Conservation (phyloP, 2,888 invertebrate genomes). For the Hedychridium roseum region DNA sequence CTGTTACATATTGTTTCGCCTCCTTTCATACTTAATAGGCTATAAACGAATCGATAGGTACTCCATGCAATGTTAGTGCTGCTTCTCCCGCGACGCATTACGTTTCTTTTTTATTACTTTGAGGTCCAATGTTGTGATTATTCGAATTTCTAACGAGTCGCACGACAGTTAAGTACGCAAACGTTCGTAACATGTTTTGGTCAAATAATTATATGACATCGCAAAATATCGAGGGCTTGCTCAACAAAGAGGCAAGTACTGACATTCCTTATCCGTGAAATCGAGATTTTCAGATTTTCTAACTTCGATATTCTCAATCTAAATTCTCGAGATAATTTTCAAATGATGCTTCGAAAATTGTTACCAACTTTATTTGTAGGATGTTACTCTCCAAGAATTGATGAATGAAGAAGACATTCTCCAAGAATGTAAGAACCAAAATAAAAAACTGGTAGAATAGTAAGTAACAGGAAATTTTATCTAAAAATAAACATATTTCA, state of each 20-base stretch:
- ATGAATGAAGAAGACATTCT: conserved; percentile 95
- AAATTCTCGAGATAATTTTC: too few species aligned
- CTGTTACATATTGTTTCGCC: background rate
- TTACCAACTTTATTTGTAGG: conserved; percentile 68
- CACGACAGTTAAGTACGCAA: conserved; percentile 15
- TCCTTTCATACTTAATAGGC: background rate
- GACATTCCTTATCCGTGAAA: too few species aligned
- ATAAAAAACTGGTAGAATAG: conserved; percentile 90
- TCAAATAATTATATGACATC: conserved; percentile 77
- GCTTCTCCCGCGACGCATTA: conserved; percentile 24
- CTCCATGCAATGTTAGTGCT: conserved; percentile 39
- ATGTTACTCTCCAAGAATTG: conserved; percentile 87
- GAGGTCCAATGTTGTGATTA: conserved; percentile 36
- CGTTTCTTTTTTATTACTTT: conserved; percentile 26
- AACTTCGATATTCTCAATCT: too few species aligned
- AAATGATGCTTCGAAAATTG: background rate
- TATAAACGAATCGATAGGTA: conserved; percentile 12
- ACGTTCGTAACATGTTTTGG: conserved; percentile 75
- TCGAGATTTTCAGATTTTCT: too few species aligned
- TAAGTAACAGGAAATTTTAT: conserved; percentile 68
- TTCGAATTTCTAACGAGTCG: conserved; percentile 24
- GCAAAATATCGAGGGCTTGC: conserved; percentile 79
- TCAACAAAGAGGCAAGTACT: conserved; percentile 78
- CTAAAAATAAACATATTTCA: too few species aligned
- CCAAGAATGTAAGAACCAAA: conserved; percentile 93